Base-by-base conservation (phyloP, 2,113 vertebrate genomes). In the Girardinichthys multiradiatus region DNA sequence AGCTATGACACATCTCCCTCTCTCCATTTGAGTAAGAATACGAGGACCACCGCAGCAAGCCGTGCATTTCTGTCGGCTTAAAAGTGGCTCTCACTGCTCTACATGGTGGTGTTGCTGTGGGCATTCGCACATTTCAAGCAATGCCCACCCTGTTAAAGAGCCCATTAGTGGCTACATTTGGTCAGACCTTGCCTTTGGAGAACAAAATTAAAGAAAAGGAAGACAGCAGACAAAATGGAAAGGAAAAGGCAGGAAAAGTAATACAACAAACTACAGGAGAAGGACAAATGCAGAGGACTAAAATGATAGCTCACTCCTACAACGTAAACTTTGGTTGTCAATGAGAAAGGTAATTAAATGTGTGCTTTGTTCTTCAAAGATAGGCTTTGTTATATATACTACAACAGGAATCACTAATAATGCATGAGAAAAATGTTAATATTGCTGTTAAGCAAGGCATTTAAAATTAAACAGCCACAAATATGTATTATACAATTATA, bases 101-200 rank as follows among this genome's bases (percentile, higher is more conserved):
- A 69, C 45, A 71, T 45, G 65, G 64, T 29, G 65, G 73, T 33
- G 75, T 67, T 69, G 75, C 75, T 69, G 81, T 67, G 78, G 13
- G 57, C 73, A 68, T 77, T 86, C 65, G 73, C 82, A 83, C 82
- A 63, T 81, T 62, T 77, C 72, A 4, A 76, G 79, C 64, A 63
- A 59, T 65, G 60, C 67, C 64, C 67, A 48, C 42, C 60, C 21
- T 67, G 42, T 83, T 72, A 79, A 59, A 81, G 79, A 92, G 76
- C 86, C 79, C 76, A 88, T 90, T 85, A 91, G 77, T 86, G 81
- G 73, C 57, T 83, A 21, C 72, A 45, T 78, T 82, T 71, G 78
- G 70, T 70, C 69, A 72, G 66, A 19, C 42, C 42, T 17, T 45
- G 42, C 1, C 71, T 76, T 73, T 71, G 42, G 77, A 84, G 69